Evolutionary conservation across 1,140 invertebrate species (phyloP).

Genomic region (Hycleus phaleratus): DNA sequence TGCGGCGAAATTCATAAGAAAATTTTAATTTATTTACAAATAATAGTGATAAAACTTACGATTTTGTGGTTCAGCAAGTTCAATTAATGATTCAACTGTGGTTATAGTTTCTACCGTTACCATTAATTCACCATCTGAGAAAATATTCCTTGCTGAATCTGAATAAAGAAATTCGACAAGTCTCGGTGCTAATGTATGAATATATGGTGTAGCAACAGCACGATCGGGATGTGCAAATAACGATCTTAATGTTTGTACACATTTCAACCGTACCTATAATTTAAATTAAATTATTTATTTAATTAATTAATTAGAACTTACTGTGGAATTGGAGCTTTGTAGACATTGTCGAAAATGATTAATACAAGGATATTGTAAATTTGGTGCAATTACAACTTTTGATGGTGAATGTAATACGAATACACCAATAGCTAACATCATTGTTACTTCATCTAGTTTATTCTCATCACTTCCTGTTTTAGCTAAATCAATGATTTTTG

Average conservation of each 20-base stretch:
- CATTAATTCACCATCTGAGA: conserved; percentile 53
- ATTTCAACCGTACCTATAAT: conserved; percentile 64
- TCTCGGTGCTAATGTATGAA: conserved; percentile 70
- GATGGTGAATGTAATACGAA: conserved; percentile 76
- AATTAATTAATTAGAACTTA: conserved; percentile 40
- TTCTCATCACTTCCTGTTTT: conserved; percentile 73
- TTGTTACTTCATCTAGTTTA: conserved; percentile 74
- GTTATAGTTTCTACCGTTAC: conserved; percentile 61
- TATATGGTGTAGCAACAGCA: conserved; percentile 65
- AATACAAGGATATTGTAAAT: conserved; percentile 85
- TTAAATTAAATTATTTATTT: not conserved
- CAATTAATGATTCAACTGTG: conserved; percentile 65
- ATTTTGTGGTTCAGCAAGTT: conserved; percentile 65
- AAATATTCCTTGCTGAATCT: conserved; percentile 50
- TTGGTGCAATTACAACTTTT: conserved; percentile 65
- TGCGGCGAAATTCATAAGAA: conserved; percentile 15
- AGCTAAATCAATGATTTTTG: conserved; percentile 80
- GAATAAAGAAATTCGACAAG: conserved; percentile 63
- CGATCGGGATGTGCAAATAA: conserved; percentile 66
- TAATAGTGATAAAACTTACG: conserved; percentile 51
- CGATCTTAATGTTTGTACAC: conserved; percentile 66
- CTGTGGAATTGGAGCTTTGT: conserved; percentile 63
- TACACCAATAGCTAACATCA: conserved; percentile 79
- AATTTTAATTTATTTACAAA: conserved; percentile 2
- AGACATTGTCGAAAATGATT: conserved; percentile 87